phyloP scores from a whole-genome alignment of 2,888 invertebrate species.

The Rhamnusium bicolor region DNA sequence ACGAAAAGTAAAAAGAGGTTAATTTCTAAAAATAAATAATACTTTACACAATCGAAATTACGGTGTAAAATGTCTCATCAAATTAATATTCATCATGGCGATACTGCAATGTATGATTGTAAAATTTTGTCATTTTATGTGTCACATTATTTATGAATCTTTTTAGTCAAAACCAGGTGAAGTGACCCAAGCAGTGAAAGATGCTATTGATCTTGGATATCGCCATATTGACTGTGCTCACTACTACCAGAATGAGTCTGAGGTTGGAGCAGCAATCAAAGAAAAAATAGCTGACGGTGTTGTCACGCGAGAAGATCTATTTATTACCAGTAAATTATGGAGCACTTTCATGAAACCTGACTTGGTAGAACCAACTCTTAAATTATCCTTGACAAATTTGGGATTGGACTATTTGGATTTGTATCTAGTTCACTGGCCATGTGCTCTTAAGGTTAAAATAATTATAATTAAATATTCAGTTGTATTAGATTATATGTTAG shows the following conservation, averaged over 20 bases:
- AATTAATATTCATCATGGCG: too few species aligned
- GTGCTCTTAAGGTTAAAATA: conserved; percentile 80
- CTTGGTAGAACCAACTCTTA: conserved; percentile 80
- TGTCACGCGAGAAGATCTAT: conserved; percentile 80
- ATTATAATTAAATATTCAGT: too few species aligned
- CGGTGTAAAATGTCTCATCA: too few species aligned
- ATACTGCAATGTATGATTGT: too few species aligned
- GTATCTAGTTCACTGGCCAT: conserved; percentile 93
- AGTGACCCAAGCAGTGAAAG: conserved; percentile 77
- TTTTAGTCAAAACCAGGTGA: conserved; percentile 77
- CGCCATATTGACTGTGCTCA: conserved; percentile 83
- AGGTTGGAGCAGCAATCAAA: conserved; percentile 77
- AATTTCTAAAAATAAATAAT: too few species aligned
- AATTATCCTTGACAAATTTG: conserved; percentile 79
- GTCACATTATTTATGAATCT: too few species aligned
- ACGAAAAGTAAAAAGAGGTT: too few species aligned
- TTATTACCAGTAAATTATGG: conserved; percentile 80
- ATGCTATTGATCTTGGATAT: conserved; percentile 83
- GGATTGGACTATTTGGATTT: conserved; percentile 85
- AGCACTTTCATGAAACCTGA: conserved; percentile 87
- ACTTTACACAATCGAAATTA: too few species aligned
- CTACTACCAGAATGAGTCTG: conserved; percentile 79
- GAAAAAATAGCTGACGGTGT: conserved; percentile 77
- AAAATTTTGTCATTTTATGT: too few species aligned
- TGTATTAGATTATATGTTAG: too few species aligned